Conservation (phyloP, 2,888 invertebrate genomes). For the Diadegma fenestrale region DNA sequence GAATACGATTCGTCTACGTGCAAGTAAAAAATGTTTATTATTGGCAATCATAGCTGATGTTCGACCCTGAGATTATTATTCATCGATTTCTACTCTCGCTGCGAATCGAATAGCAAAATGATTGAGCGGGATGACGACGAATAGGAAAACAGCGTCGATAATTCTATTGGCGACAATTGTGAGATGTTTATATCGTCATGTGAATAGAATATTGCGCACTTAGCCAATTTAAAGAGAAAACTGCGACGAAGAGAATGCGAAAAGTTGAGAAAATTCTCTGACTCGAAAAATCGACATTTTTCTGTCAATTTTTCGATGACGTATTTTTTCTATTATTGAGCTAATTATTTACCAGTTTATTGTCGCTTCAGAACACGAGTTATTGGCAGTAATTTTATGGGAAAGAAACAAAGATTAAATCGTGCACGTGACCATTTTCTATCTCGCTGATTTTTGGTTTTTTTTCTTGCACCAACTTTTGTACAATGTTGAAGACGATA, state of each 20-base stretch:
- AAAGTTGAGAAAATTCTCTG: not conserved
- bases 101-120: constrained; percentile 12
- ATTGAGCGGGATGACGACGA: constrained; percentile 37
- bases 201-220: constrained; percentile 18
- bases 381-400: not conserved
- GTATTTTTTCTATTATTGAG: not conserved
- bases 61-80: constrained; percentile 37
- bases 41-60: not conserved
- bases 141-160: constrained; percentile 26
- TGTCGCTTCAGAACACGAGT: not conserved
- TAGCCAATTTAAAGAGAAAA: constrained; percentile 1
- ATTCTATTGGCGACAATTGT: constrained; percentile 42
- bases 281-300: not conserved
- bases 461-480: not conserved
- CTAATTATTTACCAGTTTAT: not conserved
- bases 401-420: not conserved
- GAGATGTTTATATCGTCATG: constrained; percentile 28
- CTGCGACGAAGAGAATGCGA: not conserved
- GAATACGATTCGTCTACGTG: no score
- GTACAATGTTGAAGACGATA: constrained; percentile 7
- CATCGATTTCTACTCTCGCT: constrained; percentile 44
- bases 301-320: not conserved
- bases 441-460: not conserved
- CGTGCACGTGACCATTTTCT: constrained; percentile 31
- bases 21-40: not conserved